phyloP scores from a whole-genome alignment of 2,113 vertebrate genomes.

The Osmerus eperlanus region DNA sequence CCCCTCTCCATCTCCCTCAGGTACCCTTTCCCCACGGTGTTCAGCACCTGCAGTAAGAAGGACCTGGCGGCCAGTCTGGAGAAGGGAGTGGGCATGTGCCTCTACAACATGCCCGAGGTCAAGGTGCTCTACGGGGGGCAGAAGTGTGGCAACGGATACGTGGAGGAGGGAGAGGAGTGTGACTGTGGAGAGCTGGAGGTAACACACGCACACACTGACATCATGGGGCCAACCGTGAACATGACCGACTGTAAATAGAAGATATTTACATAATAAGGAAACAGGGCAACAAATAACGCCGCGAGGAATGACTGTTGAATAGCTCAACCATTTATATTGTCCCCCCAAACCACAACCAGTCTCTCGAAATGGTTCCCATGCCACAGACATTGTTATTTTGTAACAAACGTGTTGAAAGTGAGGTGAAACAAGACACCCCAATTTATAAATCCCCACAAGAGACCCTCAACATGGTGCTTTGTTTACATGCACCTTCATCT shows the following conservation, averaged over 20 bases:
- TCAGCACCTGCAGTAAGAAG: slow-evolving; percentile 95
- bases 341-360: neutral
- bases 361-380: slow-evolving; percentile 15
- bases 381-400: slow-evolving; percentile 25
- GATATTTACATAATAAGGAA: too few relatives aligned
- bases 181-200: slow-evolving; percentile 97
- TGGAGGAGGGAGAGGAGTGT: slow-evolving; percentile 95
- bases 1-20: slow-evolving; percentile 54
- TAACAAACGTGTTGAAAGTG: neutral
- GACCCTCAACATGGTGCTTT: slow-evolving; percentile 27
- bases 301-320: too few relatives aligned
- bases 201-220: slow-evolving; percentile 13
- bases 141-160: slow-evolving; percentile 94
- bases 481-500: slow-evolving; percentile 40
- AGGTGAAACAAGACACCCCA: neutral
- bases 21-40: slow-evolving; percentile 91
- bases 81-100: slow-evolving; percentile 96
- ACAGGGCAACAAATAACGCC: too few relatives aligned
- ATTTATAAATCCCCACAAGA: slow-evolving; percentile 15
- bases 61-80: slow-evolving; percentile 93
- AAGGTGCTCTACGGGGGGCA: slow-evolving; percentile 90
- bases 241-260: neutral
- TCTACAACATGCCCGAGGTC: slow-evolving; percentile 94
- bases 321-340: too few relatives aligned
- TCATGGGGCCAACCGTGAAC: too few relatives aligned